Base-by-base conservation (phyloP, 2,797 vertebrate genomes). In the Mustela erminea region DNA sequence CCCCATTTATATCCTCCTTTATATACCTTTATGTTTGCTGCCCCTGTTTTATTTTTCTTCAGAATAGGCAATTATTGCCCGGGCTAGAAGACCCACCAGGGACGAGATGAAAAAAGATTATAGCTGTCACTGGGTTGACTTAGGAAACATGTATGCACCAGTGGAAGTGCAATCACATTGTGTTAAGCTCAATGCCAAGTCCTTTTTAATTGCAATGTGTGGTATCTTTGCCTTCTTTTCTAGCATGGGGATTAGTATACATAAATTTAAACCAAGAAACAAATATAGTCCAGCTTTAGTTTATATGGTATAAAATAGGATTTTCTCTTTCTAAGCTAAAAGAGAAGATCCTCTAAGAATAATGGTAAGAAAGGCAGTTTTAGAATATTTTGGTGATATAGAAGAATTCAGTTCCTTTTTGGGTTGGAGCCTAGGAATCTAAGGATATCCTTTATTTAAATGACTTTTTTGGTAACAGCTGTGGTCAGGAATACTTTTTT, bases 261-360 rank as follows among this genome's bases (percentile, higher is more conserved):
- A 35, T 60, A 95, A 54, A 77, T 90, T 87, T 92, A 92, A 92
- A 84, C 49, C 46, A 96, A 29, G 41, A 88, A 46, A 68, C 21
- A 90, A 82, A 80, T n/a, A 43, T 54, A 94, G 25, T 81, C 15
- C 90, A 84, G 27, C 23, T 70, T 92, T 72, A 85, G 25, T 93
- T 90, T 95, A 20, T 21, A 87, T 38, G 32, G 12, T 94, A 58
- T 62, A 74, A 95, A 93, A 90, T 93, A 88, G 81, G n/a, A 77
- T 90, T 94, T 54, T 38, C 74, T 96, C 77, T 89, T 96, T 92
- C 49, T 86, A 94, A 85, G n/a, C 11, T 93, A 7, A 95, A 89
- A 87, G 49, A 60, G 64, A 93, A 88, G n/a, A 89, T 84, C 32
- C 21, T 92, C 27, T 20, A 93, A 95, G 21, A 46, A 12, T 92